Conservation (phyloP, 2,797 vertebrate genomes). For the Bradypus variegatus region DNA sequence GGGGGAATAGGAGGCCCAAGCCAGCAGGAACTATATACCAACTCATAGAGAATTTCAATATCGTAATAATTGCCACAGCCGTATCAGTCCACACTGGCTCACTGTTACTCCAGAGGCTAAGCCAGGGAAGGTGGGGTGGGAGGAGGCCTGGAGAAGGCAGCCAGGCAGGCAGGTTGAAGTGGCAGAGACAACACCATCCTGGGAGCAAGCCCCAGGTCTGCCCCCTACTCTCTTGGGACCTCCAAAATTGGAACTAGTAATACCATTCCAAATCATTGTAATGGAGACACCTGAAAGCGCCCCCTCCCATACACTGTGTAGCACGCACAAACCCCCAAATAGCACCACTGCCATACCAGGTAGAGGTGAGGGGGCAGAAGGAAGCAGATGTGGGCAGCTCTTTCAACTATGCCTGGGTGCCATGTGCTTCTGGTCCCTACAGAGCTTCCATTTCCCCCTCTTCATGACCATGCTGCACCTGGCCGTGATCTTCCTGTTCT, state of each 20-base stretch:
- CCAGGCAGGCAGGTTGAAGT: background rate
- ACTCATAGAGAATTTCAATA: rapidly evolving
- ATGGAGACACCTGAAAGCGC: background rate
- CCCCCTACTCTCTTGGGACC: background rate
- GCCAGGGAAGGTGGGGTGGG: background rate
- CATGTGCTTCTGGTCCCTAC: slow-evolving; percentile 43
- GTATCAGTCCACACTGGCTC: rapidly evolving
- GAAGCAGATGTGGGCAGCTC: rapidly evolving
- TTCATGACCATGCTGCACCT: slow-evolving; percentile 92
- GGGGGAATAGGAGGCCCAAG: background rate
- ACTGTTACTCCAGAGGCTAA: background rate
- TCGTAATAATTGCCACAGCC: rapidly evolving
- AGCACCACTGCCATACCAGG: slow-evolving; percentile 33
- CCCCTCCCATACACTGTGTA: background rate
- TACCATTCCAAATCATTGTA: background rate
- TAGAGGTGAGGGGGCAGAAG: rapidly evolving
- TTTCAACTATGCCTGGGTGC: no score
- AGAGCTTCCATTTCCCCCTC: slow-evolving; percentile 91
- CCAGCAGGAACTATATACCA: background rate
- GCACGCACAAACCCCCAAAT: background rate
- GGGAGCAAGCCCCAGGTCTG: background rate
- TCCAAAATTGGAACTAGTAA: background rate
- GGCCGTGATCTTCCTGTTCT: slow-evolving; percentile 83
- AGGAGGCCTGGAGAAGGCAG: background rate
- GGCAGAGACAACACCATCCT: background rate